Conservation (phyloP, 2,888 invertebrate species). For the Tromatobia lineatoria region DNA sequence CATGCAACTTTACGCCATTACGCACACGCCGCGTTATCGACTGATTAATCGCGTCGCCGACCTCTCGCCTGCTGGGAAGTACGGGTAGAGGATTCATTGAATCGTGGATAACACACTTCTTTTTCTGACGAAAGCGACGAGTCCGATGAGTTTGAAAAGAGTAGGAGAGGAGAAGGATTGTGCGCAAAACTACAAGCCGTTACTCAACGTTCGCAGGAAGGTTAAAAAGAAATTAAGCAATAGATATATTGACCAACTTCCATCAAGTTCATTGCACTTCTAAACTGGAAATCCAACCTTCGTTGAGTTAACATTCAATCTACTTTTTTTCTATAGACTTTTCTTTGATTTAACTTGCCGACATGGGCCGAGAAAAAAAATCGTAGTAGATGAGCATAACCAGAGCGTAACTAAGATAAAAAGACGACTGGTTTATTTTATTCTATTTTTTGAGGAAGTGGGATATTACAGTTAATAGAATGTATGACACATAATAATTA, state of each 20-base stretch:
- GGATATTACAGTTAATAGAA: too few relatives aligned
- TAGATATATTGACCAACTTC: conserved; percentile 1
- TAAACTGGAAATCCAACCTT: background rate
- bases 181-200: background rate
- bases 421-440: too few relatives aligned
- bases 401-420: too few relatives aligned
- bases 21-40: conserved; percentile 65
- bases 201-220: conserved; percentile 5
- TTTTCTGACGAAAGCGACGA: conserved; percentile 8
- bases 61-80: conserved; percentile 17
- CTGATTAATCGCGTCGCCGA: conserved; percentile 62
- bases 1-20: conserved; percentile 62
- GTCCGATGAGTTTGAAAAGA: background rate
- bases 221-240: background rate
- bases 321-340: background rate
- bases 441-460: too few relatives aligned
- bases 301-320: background rate
- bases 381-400: too few relatives aligned
- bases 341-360: background rate
- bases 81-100: conserved; percentile 50
- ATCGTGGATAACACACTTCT: conserved; percentile 56
- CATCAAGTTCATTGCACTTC: conserved; percentile 18
- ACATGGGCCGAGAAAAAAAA: background rate
- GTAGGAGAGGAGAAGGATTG: background rate
- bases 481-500: too few relatives aligned